Percentiles rank a stretch among this genome's conserved stretches.
Conservation (phyloP, 2,797 vertebrate genomes). For the Crocodylus rhombifer region DNA sequence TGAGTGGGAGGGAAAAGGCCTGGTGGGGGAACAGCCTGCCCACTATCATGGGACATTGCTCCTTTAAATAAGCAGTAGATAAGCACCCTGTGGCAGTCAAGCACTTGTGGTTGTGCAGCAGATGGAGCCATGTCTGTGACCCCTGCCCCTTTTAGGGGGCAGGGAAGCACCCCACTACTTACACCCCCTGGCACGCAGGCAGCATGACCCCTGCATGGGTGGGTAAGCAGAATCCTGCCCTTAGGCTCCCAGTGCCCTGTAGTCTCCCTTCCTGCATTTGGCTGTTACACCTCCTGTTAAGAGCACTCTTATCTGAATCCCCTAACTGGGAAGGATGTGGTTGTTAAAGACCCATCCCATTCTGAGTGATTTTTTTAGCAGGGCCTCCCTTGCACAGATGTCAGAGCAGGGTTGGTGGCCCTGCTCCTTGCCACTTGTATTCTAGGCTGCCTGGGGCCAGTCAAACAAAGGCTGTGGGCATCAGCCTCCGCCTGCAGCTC, state of each 20-base stretch:
- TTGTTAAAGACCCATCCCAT: not conserved
- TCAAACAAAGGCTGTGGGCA: not conserved
- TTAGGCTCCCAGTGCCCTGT: not conserved
- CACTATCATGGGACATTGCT: accelerated
- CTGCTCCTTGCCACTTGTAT: not conserved
- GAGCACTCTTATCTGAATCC: not conserved
- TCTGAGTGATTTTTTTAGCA: not conserved
- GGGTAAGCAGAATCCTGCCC: not conserved
- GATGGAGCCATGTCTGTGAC: accelerated
- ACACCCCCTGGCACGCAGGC: not conserved
- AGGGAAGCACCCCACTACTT: no score
- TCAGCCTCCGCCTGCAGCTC: not conserved
- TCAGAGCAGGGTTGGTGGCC: not conserved
- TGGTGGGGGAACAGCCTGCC: accelerated
- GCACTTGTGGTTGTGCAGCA: accelerated
- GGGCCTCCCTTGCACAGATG: not conserved
- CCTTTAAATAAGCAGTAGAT: not conserved
- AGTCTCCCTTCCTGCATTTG: not conserved
- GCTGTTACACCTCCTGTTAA: not conserved
- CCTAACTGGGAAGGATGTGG: not conserved
- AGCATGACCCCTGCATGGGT: not conserved
- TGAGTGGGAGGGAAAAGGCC: not conserved
- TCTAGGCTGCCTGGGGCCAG: not conserved
- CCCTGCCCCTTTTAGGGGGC: accelerated
- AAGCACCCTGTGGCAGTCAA: not conserved